phyloP scores from a whole-genome alignment of 2,113 vertebrate genomes.

The Myrmecophaga tridactyla region DNA sequence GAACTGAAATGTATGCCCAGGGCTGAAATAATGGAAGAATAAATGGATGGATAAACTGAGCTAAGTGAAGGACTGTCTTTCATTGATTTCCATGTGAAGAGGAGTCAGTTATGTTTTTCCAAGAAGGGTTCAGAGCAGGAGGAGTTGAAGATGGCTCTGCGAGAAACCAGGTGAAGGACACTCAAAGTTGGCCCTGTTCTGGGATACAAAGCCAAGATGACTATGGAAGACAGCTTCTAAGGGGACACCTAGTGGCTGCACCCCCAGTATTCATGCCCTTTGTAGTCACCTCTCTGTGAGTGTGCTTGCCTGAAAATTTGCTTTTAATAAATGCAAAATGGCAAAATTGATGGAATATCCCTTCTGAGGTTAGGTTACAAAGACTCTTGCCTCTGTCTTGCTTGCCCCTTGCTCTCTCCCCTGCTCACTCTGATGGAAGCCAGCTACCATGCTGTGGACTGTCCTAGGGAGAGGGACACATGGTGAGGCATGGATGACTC shows the following conservation, averaged over 20 bases:
- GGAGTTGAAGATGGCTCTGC: not conserved
- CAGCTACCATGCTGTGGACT: no score
- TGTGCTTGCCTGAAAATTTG: not conserved
- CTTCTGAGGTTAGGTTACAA: not conserved
- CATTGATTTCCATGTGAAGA: not conserved
- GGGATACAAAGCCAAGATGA: not conserved
- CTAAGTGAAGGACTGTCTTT: no score
- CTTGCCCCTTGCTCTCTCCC: not conserved
- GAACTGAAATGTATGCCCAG: not conserved
- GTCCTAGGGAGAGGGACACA: not conserved
- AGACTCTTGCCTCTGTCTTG: no score
- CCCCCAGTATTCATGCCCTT: not conserved
- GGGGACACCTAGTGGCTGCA: no score
- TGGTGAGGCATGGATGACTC: not conserved
- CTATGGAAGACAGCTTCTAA: not conserved
- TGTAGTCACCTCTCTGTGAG: no score
- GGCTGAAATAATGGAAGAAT: not conserved
- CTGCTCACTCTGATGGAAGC: not conserved
- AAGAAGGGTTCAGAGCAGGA: fast-evolving
- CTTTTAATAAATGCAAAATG: not conserved
- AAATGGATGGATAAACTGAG: not conserved
- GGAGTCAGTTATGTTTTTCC: not conserved
- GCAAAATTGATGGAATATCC: no score
- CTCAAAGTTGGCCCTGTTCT: not conserved
- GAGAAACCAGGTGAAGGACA: not conserved